A percentile compares a stretch with the other conserved stretches of the same genome.
Conservation (phyloP, 2,888 invertebrate species). For the Ormyrus thymus region DNA sequence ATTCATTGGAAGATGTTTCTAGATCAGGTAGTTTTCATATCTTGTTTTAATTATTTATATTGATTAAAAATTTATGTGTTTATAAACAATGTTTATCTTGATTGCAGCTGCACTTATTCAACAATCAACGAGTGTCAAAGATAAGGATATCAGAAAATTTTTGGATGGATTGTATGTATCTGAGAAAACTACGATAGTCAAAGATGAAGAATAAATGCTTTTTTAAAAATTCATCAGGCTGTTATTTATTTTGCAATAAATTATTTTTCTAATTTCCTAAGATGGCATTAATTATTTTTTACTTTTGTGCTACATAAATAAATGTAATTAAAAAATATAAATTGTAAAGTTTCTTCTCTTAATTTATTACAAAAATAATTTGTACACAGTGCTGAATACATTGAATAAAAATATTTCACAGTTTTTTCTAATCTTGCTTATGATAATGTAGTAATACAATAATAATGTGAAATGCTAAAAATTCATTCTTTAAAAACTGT, state of each 20-base stretch:
- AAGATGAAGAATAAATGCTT: slow-evolving; percentile 79
- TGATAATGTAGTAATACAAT: too few relatives aligned
- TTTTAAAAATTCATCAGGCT: slow-evolving; percentile 41
- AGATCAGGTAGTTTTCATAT: slow-evolving; percentile 82
- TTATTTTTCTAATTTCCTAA: slow-evolving; percentile 2
- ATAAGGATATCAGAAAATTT: slow-evolving; percentile 99
- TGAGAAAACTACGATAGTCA: slow-evolving; percentile 96
- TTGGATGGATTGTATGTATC: slow-evolving; percentile 99
- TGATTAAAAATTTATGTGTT: not conserved
- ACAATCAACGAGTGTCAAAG: slow-evolving; percentile 98
- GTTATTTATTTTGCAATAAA: not conserved
- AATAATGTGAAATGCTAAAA: too few relatives aligned
- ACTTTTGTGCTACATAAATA: not conserved
- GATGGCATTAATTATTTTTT: slow-evolving; percentile 31
- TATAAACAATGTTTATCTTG: slow-evolving; percentile 13
- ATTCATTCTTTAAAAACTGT: too few relatives aligned
- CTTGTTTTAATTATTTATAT: not conserved
- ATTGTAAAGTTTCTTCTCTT: too few relatives aligned
- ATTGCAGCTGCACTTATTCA: slow-evolving; percentile 95
- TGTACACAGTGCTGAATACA: too few relatives aligned
- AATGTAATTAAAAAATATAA: not conserved
- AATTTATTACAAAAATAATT: too few relatives aligned
- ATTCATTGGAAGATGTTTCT: slow-evolving; percentile 96
- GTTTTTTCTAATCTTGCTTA: too few relatives aligned
- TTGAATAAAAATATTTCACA: too few relatives aligned